phyloP scores from a whole-genome alignment of 2,888 invertebrate species.

The Holacanthella duospinosa region DNA sequence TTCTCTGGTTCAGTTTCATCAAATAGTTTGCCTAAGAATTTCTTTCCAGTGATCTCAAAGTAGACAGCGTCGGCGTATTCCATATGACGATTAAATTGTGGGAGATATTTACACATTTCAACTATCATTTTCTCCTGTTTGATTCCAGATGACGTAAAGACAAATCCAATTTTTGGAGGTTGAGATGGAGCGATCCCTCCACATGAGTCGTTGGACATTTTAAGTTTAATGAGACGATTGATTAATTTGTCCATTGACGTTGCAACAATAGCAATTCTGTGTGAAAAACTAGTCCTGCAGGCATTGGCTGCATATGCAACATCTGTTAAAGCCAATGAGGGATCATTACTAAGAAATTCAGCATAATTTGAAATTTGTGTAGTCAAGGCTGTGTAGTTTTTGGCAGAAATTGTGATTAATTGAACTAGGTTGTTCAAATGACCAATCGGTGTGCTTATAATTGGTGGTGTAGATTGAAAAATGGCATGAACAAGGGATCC shows the following conservation, averaged over 20 bases:
- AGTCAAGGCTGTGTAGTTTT: neutral
- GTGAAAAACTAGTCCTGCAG: constrained; percentile 15
- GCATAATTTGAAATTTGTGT: constrained; percentile 5
- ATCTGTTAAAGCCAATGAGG: neutral
- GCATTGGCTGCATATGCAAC: constrained; percentile 15
- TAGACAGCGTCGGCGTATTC: neutral
- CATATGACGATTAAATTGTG: neutral
- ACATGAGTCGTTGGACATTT: neutral
- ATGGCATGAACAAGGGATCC: constrained; percentile 13
- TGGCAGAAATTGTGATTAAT: constrained; percentile 13
- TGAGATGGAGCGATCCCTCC: neutral
- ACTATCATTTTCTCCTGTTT: neutral
- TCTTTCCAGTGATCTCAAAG: neutral
- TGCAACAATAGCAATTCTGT: constrained; percentile 14
- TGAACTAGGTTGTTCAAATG: neutral
- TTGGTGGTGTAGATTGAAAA: constrained; percentile 8
- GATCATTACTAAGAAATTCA: neutral
- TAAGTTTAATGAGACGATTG: neutral
- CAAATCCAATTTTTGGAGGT: neutral
- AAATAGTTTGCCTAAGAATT: no score
- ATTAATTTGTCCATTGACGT: neutral
- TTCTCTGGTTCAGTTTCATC: neutral
- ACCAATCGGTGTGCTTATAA: neutral
- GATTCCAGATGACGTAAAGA: neutral
- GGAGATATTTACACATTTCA: neutral